Evolutionary conservation across 2,888 invertebrate species (phyloP), one percentile per base, ranked within the genome.

Genomic region (Callinectes sapidus): DNA sequence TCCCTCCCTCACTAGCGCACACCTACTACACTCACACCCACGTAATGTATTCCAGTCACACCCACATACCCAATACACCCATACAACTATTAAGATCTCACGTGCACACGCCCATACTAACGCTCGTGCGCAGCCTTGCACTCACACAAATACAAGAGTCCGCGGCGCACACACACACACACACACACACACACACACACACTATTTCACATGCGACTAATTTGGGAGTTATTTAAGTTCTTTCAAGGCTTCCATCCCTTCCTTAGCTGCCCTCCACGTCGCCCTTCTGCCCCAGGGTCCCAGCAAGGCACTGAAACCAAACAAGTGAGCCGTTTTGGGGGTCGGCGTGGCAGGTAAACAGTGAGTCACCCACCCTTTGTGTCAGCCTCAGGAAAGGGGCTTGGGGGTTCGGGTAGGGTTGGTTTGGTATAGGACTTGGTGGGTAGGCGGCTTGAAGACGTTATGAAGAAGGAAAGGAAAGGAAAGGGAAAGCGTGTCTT

Each of bases 181-280:
- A 89, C 89, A 66, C 89, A 89, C 89, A 89, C 89, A 89, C 66
- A 89, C 89, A 89, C 55, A 32, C 23, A 42, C 87, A 35, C 87
- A n/a, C 48, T 35, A 87, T 87, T 87, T 87, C 71, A 71, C 71
- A 71, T 10, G 28, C 71, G 13, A 28, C 71, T 13, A n/a, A 71
- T 71, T 71, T 28, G 71, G 71, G 71, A 71, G 28, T n/a, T 71
- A 71, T 2, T n/a, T 71, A 23, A 8, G 13, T 28, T 28, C 28
- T 1, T 35, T 71, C 71, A 10, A 10, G 10, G n/a, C 35, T 18
- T 32, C 35, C 8, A 32, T 81, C 2, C 35, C 81, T 18, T 35
- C 81, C 35, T 35, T 16, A 18, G 10, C 81, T 16, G 5, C 5
- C 35, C 81, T 81, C 35, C 35, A 10, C n/a, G 35, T 2, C 81